These are phyloP conservation scores for Osedax frankpressi DNA, from an alignment of 2,888 invertebrate species.

Conservation along the genomic window DNA sequence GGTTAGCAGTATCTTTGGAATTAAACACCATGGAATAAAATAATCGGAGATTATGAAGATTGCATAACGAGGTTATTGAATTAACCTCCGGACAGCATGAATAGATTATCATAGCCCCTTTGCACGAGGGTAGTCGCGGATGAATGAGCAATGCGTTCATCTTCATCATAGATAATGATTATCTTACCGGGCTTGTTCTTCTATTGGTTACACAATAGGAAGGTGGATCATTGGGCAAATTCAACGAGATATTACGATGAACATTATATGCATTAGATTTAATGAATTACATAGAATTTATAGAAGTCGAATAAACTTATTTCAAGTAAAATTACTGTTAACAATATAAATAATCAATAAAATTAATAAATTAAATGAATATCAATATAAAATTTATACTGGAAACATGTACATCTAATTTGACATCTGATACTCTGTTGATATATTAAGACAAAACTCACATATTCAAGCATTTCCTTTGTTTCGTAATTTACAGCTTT, in stretches of 20 bases:
- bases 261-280: too few relatives aligned
- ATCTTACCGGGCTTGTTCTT: constrained; percentile 47
- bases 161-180: constrained; percentile 49
- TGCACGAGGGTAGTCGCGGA: constrained; percentile 47
- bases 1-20: neutral
- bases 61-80: neutral
- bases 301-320: too few relatives aligned
- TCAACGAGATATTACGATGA: too few relatives aligned
- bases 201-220: too few relatives aligned
- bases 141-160: constrained; percentile 44
- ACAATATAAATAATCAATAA: too few relatives aligned
- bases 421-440: neutral
- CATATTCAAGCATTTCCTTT: constrained; percentile 45
- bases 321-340: too few relatives aligned
- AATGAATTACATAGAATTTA: too few relatives aligned
- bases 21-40: neutral
- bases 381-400: neutral
- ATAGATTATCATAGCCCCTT: constrained; percentile 49
- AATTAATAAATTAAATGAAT: neutral
- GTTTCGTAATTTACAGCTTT: constrained; percentile 47
- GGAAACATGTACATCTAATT: neutral
- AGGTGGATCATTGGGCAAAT: too few relatives aligned
- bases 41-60: neutral
- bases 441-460: constrained; percentile 35
- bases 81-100: constrained; percentile 49